Conservation (phyloP, 2,797 vertebrate genomes). For the Phrynocephalus vlangalii region DNA sequence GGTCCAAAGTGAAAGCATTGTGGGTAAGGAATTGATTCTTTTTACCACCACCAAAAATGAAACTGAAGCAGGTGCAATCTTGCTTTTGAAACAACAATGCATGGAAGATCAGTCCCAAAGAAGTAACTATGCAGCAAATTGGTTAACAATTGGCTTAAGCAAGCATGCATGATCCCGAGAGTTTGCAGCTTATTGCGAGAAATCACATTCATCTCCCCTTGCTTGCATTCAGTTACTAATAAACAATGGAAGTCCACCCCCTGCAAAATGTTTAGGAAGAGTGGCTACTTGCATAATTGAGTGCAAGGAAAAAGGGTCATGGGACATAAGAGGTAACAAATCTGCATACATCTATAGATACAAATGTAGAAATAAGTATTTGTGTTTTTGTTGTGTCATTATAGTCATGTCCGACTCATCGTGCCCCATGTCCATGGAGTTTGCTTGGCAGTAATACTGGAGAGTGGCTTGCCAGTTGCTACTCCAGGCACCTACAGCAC, state of each 20-base stretch:
- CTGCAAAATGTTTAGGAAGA: not conserved
- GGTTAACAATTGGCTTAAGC: not conserved
- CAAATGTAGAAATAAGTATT: no score
- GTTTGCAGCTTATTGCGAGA: not conserved
- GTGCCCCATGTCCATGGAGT: no score
- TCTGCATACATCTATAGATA: not conserved
- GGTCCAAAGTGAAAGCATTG: not conserved
- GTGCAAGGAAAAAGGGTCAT: not conserved
- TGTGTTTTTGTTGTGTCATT: no score
- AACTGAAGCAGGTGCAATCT: not conserved
- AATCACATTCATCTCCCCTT: constrained; percentile 51
- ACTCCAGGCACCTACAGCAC: no score
- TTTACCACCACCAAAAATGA: not conserved
- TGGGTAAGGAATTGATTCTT: not conserved
- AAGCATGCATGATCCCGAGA: not conserved
- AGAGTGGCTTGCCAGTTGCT: no score
- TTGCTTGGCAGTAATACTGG: no score
- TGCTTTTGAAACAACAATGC: not conserved
- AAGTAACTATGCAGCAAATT: not conserved
- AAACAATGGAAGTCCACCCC: constrained; percentile 71
- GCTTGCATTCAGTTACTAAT: constrained; percentile 58
- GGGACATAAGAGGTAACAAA: not conserved
- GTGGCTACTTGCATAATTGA: not conserved
- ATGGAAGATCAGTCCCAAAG: not conserved
- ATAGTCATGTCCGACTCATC: no score